A percentile compares a stretch with the other conserved stretches of the same genome.
phyloP scores from a whole-genome alignment of 2,113 vertebrate genomes.

The Buteo buteo region DNA sequence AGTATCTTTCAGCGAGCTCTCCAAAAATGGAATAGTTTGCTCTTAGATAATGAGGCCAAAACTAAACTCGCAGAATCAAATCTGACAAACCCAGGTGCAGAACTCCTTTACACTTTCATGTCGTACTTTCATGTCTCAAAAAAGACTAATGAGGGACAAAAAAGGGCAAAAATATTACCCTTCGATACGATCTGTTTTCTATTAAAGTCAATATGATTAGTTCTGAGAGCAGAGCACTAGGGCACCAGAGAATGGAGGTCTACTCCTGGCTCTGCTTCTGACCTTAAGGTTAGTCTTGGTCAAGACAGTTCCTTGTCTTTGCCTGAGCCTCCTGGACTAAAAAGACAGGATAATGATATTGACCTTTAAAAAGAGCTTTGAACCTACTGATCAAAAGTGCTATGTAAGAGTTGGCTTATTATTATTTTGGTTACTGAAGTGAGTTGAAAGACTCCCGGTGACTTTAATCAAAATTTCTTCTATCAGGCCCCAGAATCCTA shows the following conservation, averaged over 20 bases:
- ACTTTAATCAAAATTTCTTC: background rate
- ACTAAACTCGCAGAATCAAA: background rate
- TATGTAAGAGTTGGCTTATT: background rate
- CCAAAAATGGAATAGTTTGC: background rate
- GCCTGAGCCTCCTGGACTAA: background rate
- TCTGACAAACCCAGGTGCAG: background rate
- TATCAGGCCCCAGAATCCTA: background rate
- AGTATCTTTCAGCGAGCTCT: background rate
- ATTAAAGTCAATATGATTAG: background rate
- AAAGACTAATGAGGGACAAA: background rate
- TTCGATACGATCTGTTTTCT: background rate
- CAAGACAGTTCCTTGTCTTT: background rate
- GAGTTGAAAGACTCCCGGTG: background rate
- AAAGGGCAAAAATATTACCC: background rate
- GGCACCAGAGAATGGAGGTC: background rate
- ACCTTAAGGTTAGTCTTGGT: background rate
- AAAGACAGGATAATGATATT: background rate
- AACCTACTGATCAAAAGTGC: background rate
- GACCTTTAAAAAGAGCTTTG: slow-evolving; percentile 40
- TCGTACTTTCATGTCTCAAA: background rate
- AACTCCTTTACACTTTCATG: background rate
- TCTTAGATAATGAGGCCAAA: background rate
- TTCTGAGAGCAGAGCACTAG: background rate
- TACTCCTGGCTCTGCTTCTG: background rate
- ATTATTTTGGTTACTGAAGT: slow-evolving; percentile 24